Percentiles rank a stretch among this genome's conserved stretches.
Evolutionary conservation across 2,797 vertebrate genomes (phyloP).

Genomic region (Dryobates pubescens): DNA sequence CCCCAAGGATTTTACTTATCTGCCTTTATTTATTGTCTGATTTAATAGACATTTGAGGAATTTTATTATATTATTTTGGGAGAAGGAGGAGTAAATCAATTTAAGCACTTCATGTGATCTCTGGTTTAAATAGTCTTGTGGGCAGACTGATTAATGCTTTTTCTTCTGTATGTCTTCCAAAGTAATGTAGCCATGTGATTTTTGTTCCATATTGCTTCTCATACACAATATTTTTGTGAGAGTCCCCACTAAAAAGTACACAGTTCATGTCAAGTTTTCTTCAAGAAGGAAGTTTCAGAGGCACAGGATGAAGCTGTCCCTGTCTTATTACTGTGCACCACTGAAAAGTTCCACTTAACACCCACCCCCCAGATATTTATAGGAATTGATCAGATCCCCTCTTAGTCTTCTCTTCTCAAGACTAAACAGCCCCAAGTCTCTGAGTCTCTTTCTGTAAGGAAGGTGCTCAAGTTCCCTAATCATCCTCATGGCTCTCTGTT

Average conservation of each 20-base stretch:
- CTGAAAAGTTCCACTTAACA: too few relatives aligned
- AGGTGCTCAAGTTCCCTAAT: too few relatives aligned
- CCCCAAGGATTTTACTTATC: slow-evolving; percentile 49
- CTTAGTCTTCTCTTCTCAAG: too few relatives aligned
- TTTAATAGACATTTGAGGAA: slow-evolving; percentile 55
- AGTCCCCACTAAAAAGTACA: neutral
- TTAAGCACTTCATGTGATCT: slow-evolving; percentile 53
- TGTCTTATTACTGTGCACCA: too few relatives aligned
- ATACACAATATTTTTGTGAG: slow-evolving; percentile 8
- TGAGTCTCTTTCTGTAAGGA: too few relatives aligned
- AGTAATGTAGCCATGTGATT: neutral
- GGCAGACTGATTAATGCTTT: slow-evolving; percentile 56
- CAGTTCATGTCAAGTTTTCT: neutral
- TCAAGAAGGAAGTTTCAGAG: too few relatives aligned
- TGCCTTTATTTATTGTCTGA: slow-evolving; percentile 65
- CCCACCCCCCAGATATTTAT: too few relatives aligned
- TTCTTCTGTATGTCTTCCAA: slow-evolving; percentile 44
- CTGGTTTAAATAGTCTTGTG: slow-evolving; percentile 44
- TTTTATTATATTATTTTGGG: slow-evolving; percentile 56
- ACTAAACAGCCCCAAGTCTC: too few relatives aligned
- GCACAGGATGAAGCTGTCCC: too few relatives aligned
- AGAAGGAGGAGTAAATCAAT: slow-evolving; percentile 43
- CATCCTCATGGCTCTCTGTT: too few relatives aligned
- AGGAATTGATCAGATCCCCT: too few relatives aligned
- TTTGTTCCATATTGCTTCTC: slow-evolving; percentile 17